Percentiles rank a stretch among this genome's conserved stretches.
These are phyloP conservation scores for Phengaris alcon DNA, from an alignment of 2,888 invertebrate species.

Conservation along the genomic window DNA sequence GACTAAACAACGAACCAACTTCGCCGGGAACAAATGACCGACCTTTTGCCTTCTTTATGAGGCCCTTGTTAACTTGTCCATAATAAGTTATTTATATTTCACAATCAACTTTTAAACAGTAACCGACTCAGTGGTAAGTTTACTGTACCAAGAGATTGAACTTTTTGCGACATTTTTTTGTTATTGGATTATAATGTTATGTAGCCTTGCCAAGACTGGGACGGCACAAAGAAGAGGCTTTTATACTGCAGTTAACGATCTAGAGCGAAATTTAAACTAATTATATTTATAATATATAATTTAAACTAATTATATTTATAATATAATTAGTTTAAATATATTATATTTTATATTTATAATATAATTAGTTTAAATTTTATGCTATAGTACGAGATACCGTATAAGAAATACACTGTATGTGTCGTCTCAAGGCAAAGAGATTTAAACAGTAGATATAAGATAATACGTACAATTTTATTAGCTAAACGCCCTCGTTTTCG, in stretches of 20 bases:
- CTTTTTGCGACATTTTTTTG: not conserved
- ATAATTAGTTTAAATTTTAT: too few species aligned
- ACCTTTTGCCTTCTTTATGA: constrained; percentile 79
- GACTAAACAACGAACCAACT: constrained; percentile 73
- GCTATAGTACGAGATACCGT: too few species aligned
- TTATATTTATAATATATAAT: too few species aligned
- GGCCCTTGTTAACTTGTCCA: constrained; percentile 79
- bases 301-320: too few species aligned
- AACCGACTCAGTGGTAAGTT: constrained; percentile 53
- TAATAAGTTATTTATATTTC: constrained; percentile 76
- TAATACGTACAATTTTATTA: too few species aligned
- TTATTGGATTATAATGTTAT: constrained; percentile 32
- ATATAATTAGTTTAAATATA: too few species aligned
- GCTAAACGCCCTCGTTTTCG: too few species aligned
- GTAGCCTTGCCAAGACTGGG: constrained; percentile 29
- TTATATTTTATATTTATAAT: too few species aligned
- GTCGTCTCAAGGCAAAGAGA: too few species aligned
- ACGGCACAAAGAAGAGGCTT: constrained; percentile 29
- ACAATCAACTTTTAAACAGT: constrained; percentile 42
- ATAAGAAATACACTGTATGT: too few species aligned
- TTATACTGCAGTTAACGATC: constrained; percentile 31
- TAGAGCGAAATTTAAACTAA: not conserved
- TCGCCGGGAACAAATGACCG: constrained; percentile 75
- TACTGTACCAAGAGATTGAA: not conserved
- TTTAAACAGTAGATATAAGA: too few species aligned